Percentiles rank a stretch among this genome's conserved stretches.
Evolutionary conservation across 2,888 invertebrate genomes (phyloP).

Genomic region (Apocheima hispidaria): DNA sequence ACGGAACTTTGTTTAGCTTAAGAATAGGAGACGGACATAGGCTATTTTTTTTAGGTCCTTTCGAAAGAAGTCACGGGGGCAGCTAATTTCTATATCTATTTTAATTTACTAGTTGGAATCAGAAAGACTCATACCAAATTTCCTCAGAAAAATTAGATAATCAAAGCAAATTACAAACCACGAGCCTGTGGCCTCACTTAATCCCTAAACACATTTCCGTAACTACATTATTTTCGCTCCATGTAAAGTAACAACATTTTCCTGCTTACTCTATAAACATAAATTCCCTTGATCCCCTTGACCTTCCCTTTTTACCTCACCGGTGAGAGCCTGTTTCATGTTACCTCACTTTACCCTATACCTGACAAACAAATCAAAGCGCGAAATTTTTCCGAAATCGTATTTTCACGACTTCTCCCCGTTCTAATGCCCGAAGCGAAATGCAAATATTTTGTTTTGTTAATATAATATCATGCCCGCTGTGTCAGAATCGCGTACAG

Average conservation of each 20-base stretch:
- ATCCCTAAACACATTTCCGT: slow-evolving; percentile 18
- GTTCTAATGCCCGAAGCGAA: slow-evolving; percentile 49
- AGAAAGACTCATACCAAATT: no score
- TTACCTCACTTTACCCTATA: slow-evolving; percentile 38
- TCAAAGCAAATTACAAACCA: slow-evolving; percentile 5
- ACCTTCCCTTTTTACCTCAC: slow-evolving; percentile 36
- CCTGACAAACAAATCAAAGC: slow-evolving; percentile 41
- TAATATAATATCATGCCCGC: slow-evolving; percentile 64
- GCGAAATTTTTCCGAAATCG: slow-evolving; percentile 41
- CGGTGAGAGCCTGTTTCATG: slow-evolving; percentile 39
- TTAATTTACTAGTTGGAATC: neutral
- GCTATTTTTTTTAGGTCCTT: no score
- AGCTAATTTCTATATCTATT: no score
- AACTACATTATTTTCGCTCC: slow-evolving; percentile 30
- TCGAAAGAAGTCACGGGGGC: no score
- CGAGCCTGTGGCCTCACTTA: slow-evolving; percentile 20
- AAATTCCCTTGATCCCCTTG: slow-evolving; percentile 36
- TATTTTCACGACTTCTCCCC: slow-evolving; percentile 45
- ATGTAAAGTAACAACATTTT: slow-evolving; percentile 32
- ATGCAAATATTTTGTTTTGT: slow-evolving; percentile 63
- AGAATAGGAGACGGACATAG: no score
- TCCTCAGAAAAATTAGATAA: no score
- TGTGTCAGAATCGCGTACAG: slow-evolving; percentile 66
- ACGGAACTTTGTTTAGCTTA: no score
- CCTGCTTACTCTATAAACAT: slow-evolving; percentile 34